These are phyloP conservation scores for Hypsibius dujardini DNA, from an alignment of 1,140 invertebrate species.

Conservation along the genomic window DNA sequence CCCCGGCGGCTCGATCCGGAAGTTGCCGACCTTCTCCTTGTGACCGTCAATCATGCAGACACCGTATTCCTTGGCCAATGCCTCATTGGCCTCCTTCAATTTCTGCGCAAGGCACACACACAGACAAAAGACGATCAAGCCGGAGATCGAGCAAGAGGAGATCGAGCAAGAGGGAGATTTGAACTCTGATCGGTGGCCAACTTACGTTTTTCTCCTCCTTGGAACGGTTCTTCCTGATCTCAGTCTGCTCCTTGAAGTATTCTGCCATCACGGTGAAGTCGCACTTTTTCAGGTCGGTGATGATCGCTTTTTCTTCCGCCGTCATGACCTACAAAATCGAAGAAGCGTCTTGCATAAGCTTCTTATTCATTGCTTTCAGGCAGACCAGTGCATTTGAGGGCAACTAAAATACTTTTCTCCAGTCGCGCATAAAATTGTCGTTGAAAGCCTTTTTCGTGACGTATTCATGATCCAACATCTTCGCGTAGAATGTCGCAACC, in stretches of 20 bases:
- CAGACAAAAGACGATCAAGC: conserved; percentile 17
- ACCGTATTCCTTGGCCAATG: conserved; percentile 74
- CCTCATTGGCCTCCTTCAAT: conserved; percentile 77
- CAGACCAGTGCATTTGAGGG: not conserved
- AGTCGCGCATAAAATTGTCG: conserved; percentile 79
- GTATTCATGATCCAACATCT: conserved; percentile 97
- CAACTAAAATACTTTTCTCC: conserved; percentile 37
- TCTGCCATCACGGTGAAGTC: conserved; percentile 76
- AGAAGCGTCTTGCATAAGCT: too few species aligned
- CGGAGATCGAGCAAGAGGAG: not conserved
- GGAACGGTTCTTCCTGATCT: conserved; percentile 59
- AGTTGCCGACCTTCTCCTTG: conserved; percentile 97
- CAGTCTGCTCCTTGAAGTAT: conserved; percentile 61
- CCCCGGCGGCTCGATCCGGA: conserved; percentile 88
- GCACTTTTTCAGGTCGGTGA: conserved; percentile 75
- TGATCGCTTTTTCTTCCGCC: conserved; percentile 51
- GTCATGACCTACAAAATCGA: conserved; percentile 53
- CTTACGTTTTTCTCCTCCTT: conserved; percentile 71
- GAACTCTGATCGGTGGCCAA: conserved; percentile 33
- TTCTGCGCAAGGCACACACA: conserved; percentile 28
- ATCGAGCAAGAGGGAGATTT: conserved; percentile 22
- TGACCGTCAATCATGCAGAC: conserved; percentile 91
- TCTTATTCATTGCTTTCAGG: too few species aligned
- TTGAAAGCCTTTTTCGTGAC: conserved; percentile 89
- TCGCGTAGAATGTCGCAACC: conserved; percentile 89